These are phyloP conservation scores for Selene dorsalis DNA, from an alignment of 2,797 vertebrate species.

Conservation along the genomic window DNA sequence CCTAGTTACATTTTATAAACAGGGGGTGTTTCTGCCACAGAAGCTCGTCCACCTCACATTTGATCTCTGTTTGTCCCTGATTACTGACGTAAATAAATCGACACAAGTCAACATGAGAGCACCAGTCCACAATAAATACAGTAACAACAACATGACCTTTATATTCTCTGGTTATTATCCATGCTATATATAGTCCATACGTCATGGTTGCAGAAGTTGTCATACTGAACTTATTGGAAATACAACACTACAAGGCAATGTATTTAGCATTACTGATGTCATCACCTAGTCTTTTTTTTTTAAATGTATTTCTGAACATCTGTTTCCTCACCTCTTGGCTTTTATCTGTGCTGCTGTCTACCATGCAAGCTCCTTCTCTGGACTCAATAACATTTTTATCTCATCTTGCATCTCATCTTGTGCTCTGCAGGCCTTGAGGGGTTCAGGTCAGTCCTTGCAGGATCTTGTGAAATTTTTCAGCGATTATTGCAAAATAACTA, in stretches of 20 bases:
- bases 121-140: neutral
- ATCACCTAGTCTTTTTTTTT: neutral
- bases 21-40: slow-evolving; percentile 3
- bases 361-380: no score
- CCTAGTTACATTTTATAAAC: slow-evolving; percentile 46
- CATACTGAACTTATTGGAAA: no score
- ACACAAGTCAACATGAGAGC: neutral
- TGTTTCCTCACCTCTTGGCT: no score
- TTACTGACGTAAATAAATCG: neutral
- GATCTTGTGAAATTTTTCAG: neutral
- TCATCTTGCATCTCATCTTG: no score
- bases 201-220: no score
- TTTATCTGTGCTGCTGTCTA: no score
- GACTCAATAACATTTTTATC: no score
- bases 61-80: neutral
- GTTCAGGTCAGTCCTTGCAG: no score
- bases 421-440: no score
- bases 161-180: neutral
- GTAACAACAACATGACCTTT: neutral
- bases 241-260: no score
- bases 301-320: no score
- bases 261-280: no score
- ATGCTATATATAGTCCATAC: neutral
- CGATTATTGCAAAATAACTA: neutral
- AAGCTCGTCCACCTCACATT: neutral